Percentiles rank a stretch among this genome's conserved stretches.
Conservation (phyloP, 2,797 vertebrate genomes). For the Spinibarbus caldwelli region DNA sequence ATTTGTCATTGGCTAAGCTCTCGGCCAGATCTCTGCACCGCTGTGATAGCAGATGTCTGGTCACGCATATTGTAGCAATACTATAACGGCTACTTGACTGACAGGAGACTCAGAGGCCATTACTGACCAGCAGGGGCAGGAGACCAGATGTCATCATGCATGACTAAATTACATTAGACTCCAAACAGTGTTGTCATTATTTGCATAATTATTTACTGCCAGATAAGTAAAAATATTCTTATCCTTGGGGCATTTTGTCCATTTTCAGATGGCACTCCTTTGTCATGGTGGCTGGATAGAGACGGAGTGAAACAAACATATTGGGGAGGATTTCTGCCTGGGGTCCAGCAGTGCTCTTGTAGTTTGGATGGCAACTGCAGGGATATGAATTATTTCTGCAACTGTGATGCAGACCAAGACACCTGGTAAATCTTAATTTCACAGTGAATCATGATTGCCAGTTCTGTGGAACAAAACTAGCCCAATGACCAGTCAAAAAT, state of each 20-base stretch:
- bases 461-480: not conserved
- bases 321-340: slow-evolving; percentile 85
- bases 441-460: not conserved
- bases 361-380: slow-evolving; percentile 87
- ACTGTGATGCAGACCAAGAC: slow-evolving; percentile 86
- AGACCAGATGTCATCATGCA: slow-evolving; percentile 46
- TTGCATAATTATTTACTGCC: slow-evolving; percentile 35
- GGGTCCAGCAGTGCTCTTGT: slow-evolving; percentile 85
- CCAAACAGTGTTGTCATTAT: slow-evolving; percentile 17
- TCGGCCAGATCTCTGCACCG: slow-evolving; percentile 28
- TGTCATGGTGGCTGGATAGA: slow-evolving; percentile 87
- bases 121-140: slow-evolving; percentile 28
- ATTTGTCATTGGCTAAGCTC: slow-evolving; percentile 38
- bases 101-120: slow-evolving; percentile 50
- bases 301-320: slow-evolving; percentile 82
- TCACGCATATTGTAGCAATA: slow-evolving; percentile 19
- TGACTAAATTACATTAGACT: slow-evolving; percentile 37
- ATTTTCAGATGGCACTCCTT: slow-evolving; percentile 80
- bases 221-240: not conserved
- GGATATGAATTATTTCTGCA: slow-evolving; percentile 86
- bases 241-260: slow-evolving; percentile 16
- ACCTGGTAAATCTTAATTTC: slow-evolving; percentile 79
- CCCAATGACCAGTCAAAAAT: not conserved
- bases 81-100: slow-evolving; percentile 46
- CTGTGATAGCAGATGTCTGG: slow-evolving; percentile 49